These are phyloP conservation scores for Myocastor coypus DNA, from an alignment of 2,113 vertebrate species.

Conservation along the genomic window DNA sequence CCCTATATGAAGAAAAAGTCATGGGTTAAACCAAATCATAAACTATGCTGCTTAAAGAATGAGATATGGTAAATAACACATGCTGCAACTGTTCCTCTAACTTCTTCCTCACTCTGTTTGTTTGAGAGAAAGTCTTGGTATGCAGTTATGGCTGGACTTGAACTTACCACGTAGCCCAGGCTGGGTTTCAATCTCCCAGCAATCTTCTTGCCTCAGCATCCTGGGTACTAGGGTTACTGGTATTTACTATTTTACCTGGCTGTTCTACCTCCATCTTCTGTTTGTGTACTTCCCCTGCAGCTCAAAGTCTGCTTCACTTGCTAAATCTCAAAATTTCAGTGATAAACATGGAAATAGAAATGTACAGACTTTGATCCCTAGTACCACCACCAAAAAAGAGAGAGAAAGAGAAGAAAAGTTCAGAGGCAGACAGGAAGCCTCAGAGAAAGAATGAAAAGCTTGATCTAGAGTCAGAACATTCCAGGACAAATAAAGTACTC, in stretches of 20 bases:
- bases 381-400: no score
- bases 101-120: background rate
- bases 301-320: background rate
- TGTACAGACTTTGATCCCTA: background rate
- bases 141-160: background rate
- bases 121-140: background rate
- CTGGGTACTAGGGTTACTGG: background rate
- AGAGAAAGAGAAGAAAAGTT: background rate
- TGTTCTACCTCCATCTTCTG: background rate
- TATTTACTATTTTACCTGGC: background rate
- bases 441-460: background rate
- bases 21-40: slow-evolving; percentile 35
- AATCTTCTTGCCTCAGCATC: background rate
- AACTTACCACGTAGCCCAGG: background rate
- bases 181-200: background rate
- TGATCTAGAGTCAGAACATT: background rate
- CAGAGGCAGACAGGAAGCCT: background rate
- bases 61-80: background rate
- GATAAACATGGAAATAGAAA: background rate
- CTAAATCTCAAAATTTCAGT: slow-evolving; percentile 38
- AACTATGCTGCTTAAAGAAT: background rate
- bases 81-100: background rate
- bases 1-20: slow-evolving; percentile 74
- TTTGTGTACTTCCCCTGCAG: background rate
- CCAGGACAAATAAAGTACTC: background rate